phyloP scores from a whole-genome alignment of 92 coral and sea anemone genomes.

The Palythoa heliodiscus region DNA sequence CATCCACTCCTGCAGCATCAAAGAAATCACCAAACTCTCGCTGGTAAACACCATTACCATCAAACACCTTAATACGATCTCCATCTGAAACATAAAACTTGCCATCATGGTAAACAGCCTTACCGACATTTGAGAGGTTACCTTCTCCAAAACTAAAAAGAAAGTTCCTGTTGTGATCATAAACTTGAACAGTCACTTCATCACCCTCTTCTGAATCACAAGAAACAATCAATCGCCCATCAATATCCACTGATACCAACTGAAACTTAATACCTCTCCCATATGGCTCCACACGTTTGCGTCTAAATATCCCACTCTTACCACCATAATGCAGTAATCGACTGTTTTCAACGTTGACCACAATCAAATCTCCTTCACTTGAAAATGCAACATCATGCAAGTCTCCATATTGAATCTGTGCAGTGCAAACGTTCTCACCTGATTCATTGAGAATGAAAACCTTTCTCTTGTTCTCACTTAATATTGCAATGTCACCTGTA shows the following conservation, averaged over 20 bases:
- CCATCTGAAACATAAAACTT: constrained; percentile 21
- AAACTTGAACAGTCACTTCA: constrained; percentile 22
- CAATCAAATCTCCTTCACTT: constrained; percentile 34
- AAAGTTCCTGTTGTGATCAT: constrained; percentile 17
- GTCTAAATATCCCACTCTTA: constrained; percentile 19
- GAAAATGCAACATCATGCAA: constrained; percentile 31
- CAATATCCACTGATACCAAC: constrained; percentile 20
- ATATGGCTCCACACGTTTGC: constrained; percentile 10
- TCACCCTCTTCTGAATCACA: neutral
- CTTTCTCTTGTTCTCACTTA: constrained; percentile 19
- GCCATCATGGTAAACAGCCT: constrained; percentile 26
- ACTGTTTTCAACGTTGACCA: constrained; percentile 33
- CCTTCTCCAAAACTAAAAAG: constrained; percentile 38
- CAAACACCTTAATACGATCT: constrained; percentile 30
- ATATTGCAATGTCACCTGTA: constrained; percentile 40
- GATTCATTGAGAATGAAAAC: constrained; percentile 15
- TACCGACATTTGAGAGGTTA: neutral
- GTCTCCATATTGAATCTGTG: constrained; percentile 38
- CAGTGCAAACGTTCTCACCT: constrained; percentile 27
- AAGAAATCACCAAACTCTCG: constrained; percentile 33
- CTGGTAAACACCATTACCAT: constrained; percentile 2
- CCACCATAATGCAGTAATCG: constrained; percentile 38
- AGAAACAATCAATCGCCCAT: constrained; percentile 22
- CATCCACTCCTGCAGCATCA: constrained; percentile 8
- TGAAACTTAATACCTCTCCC: constrained; percentile 9